A percentile compares a stretch with the other conserved stretches of the same genome.
phyloP scores from a whole-genome alignment of 2,797 vertebrate species.

The Scolopax bukidnonensis region DNA sequence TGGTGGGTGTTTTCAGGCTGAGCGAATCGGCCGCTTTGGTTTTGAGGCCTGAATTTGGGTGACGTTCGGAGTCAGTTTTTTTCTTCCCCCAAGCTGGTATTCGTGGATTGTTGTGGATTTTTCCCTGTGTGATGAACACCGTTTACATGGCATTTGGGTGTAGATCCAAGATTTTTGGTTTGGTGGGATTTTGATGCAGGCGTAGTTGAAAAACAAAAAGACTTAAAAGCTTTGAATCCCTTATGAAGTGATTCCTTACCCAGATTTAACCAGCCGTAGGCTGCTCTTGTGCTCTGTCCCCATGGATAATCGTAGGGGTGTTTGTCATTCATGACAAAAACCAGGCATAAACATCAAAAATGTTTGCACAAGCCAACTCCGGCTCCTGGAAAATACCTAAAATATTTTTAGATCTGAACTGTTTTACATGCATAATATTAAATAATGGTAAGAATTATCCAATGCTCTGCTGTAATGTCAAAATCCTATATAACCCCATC shows the following conservation, averaged over 20 bases:
- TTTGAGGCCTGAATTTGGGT: background rate
- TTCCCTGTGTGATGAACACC: fast-evolving
- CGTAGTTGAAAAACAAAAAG: background rate
- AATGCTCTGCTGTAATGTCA: background rate
- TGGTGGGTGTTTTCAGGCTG: background rate
- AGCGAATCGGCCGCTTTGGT: fast-evolving
- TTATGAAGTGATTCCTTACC: background rate
- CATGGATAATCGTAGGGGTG: background rate
- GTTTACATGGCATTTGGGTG: fast-evolving
- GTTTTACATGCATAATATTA: background rate
- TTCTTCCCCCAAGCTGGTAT: background rate
- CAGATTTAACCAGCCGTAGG: background rate
- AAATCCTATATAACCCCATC: background rate
- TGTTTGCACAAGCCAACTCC: background rate
- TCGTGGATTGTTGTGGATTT: fast-evolving
- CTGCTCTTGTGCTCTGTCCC: background rate
- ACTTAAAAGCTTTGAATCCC: background rate
- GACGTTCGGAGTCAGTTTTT: fast-evolving
- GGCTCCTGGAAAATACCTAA: background rate
- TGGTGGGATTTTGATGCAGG: background rate
- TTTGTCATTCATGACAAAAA: background rate
- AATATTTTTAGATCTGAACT: background rate
- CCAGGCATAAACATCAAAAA: background rate
- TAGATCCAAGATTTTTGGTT: background rate
- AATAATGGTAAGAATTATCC: background rate